Evolutionary conservation across 2,113 vertebrate species (phyloP).

Genomic region (Plecturocebus donacophilus): DNA sequence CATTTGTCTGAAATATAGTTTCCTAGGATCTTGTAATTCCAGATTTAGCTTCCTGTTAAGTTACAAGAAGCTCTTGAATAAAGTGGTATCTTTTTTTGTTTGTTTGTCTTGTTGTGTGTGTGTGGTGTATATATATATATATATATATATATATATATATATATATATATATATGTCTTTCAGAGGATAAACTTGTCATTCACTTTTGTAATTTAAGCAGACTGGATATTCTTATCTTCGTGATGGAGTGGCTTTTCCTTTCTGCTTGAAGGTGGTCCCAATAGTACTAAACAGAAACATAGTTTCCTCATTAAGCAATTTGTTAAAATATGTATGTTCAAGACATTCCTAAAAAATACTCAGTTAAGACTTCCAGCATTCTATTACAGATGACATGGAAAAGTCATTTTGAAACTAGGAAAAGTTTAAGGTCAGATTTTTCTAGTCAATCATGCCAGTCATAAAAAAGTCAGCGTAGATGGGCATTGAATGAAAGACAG

Average conservation of each 20-base stretch:
- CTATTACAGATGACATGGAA: neutral
- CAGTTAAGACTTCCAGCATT: neutral
- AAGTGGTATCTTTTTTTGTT: neutral
- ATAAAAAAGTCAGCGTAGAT: constrained; percentile 16
- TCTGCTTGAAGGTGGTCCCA: neutral
- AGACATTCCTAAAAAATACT: neutral
- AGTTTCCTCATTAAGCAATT: neutral
- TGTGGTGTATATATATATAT: too few relatives aligned
- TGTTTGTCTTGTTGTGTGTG: neutral
- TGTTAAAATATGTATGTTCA: neutral
- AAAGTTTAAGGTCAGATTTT: constrained; percentile 18
- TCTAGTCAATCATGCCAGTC: neutral
- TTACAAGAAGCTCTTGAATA: neutral
- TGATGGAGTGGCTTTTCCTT: neutral
- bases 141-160: neutral
- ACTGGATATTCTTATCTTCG: neutral
- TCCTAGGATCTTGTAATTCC: neutral
- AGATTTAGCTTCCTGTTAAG: neutral
- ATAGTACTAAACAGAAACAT: neutral
- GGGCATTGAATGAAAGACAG: neutral
- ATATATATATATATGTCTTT: neutral
- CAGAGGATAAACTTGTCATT: neutral
- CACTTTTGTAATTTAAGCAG: neutral
- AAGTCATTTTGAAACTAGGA: neutral
- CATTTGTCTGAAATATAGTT: neutral